Base-by-base conservation (phyloP, 1,140 invertebrate genomes). In the Ceratosolen fusciceps region DNA sequence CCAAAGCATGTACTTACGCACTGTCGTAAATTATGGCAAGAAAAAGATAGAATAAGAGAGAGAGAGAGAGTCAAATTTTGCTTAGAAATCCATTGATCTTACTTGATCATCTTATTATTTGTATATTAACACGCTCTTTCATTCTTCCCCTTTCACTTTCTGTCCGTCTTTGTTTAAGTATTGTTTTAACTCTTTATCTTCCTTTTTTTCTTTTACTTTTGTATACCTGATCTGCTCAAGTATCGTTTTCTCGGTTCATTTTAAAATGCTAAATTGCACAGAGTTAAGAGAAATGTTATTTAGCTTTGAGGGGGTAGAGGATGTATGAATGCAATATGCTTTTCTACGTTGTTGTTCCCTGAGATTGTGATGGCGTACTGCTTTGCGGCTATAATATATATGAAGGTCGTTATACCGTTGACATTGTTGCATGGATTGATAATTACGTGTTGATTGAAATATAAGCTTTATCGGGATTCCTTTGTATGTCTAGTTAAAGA, bases 1-100 rank as follows among this genome's bases (percentile, higher is more conserved):
- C 29, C 21, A 65, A 65, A 65, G 34, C 52, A 31, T 37, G 56
- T 12, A 37, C 60, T 8, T 16, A 26, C 47, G 37, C 37, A 54
- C 21, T 29, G 54, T 76, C 62, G 74, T 76, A 76, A 76, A 76
- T 76, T 68, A 76, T 68, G 31, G 26, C 24, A 29, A 62, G 67
- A 54, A 65, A 54, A 39, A 72, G 54, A 56, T 21, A 52, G 24
- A 24, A 65, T 16, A 37, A 31, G 60, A 16, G 60, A 37, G 21
- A 37, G 49, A 19, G 49, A 52, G 49, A 52, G 49, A 52, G 12
- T 52, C 3, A 43, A 4, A 54, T 65, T 65, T 37, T 29, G 67
- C 16, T 52, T 52, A 34, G 24, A 16, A 58, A 9, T 43, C 9
- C 24, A 47, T 34, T 19, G 39, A 34, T 73, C 49, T 54, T 29